Conservation (phyloP, 1,140 invertebrate species). For the Oryzaephilus surinamensis region DNA sequence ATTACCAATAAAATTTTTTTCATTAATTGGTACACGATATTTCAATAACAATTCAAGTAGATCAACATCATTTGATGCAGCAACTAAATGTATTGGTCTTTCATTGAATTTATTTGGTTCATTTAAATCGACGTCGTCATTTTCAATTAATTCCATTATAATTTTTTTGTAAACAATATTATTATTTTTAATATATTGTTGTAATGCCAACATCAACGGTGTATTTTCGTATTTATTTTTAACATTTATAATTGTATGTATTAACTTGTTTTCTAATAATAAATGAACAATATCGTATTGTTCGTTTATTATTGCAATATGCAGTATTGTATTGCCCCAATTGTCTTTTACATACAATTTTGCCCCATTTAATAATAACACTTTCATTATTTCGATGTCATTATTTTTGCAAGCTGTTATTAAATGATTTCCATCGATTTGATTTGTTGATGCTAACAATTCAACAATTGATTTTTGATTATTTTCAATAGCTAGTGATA, state of each 20-base stretch:
- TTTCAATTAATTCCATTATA: conserved; percentile 1
- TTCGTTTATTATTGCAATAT: conserved; percentile 8
- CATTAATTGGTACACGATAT: conserved; percentile 2
- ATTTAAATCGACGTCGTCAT: neutral
- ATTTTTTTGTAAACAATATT: no score
- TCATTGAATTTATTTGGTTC: conserved; percentile 1
- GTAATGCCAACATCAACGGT: neutral
- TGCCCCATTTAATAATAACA: conserved; percentile 2
- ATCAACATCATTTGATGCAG: conserved; percentile 1
- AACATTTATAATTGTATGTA: no score
- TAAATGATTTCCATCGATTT: conserved; percentile 1
- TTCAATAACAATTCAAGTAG: neutral
- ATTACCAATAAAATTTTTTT: conserved; percentile 1
- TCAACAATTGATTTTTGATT: no score
- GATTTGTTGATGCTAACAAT: conserved; percentile 2
- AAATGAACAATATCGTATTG: conserved; percentile 4
- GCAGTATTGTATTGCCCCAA: conserved; percentile 5
- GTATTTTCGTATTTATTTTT: no score
- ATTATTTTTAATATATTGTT: no score
- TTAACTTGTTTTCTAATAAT: no score
- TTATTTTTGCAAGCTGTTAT: conserved; percentile 4
- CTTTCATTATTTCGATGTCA: conserved; percentile 3
- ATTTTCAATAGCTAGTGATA: no score
- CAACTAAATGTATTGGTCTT: conserved; percentile 1
- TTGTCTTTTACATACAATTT: conserved; percentile 4